These are phyloP conservation scores for Ormyrus rosae DNA, from an alignment of 2,888 invertebrate species.

Conservation along the genomic window DNA sequence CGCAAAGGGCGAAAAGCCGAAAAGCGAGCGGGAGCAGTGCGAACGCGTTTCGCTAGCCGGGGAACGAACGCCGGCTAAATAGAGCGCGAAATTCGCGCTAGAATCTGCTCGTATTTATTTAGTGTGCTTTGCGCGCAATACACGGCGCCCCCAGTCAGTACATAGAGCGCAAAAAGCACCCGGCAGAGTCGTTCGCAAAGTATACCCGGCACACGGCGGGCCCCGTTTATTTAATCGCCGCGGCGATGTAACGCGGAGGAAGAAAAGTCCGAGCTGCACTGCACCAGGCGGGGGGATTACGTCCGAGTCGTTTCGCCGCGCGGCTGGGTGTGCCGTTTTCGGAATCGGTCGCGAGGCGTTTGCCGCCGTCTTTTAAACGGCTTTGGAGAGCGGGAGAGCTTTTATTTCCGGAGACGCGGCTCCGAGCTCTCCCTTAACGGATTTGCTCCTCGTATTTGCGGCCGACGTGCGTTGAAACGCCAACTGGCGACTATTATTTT, in stretches of 20 bases:
- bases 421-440: constrained; percentile 4
- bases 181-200: too few species aligned
- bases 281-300: constrained; percentile 24
- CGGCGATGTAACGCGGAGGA: neutral
- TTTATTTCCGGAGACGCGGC: constrained; percentile 28
- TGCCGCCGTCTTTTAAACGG: neutral
- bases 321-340: neutral
- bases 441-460: constrained; percentile 21
- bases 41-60: too few species aligned
- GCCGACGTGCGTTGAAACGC: neutral
- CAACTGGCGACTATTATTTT: neutral
- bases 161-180: neutral
- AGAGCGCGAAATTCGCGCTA: constrained; percentile 17
- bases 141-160: neutral
- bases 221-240: constrained; percentile 34
- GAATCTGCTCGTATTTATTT: constrained; percentile 31
- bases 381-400: neutral
- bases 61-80: neutral
- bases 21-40: too few species aligned
- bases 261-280: neutral
- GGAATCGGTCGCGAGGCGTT: constrained; percentile 5
- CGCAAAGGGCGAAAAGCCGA: too few species aligned
- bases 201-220: too few species aligned
- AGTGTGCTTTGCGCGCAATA: neutral
- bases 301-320: constrained; percentile 31